These are phyloP conservation scores for Sebastolobus altivelis DNA, from an alignment of 2,797 vertebrate species.

Conservation along the genomic window DNA sequence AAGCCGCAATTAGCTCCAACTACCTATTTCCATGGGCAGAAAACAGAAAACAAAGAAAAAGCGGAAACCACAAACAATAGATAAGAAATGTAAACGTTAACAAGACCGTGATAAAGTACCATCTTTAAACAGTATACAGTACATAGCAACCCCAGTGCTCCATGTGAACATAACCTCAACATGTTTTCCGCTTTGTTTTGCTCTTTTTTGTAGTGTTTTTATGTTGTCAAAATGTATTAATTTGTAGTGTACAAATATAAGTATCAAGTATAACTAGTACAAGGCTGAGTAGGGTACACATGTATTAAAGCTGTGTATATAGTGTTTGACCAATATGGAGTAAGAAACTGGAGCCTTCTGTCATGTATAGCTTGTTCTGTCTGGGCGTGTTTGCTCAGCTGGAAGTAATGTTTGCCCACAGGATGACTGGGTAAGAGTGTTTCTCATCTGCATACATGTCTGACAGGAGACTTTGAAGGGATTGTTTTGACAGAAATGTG, in stretches of 20 bases:
- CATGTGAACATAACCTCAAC: neutral
- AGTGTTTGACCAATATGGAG: constrained; percentile 63
- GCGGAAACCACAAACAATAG: constrained; percentile 23
- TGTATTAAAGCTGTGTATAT: constrained; percentile 47
- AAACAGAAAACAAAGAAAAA: constrained; percentile 18
- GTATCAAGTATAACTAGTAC: neutral
- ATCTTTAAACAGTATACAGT: neutral
- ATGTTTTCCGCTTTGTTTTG: neutral
- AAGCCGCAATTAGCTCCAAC: constrained; percentile 51
- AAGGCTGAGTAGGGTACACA: constrained; percentile 6
- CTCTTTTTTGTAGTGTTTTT: neutral
- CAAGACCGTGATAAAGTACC: constrained; percentile 7
- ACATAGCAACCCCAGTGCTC: neutral
- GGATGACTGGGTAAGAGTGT: constrained; percentile 76
- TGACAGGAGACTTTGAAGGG: constrained; percentile 78
- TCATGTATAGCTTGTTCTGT: constrained; percentile 75
- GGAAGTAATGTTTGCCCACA: constrained; percentile 81
- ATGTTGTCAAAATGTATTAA: neutral
- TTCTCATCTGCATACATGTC: constrained; percentile 80
- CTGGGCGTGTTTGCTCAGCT: constrained; percentile 84
- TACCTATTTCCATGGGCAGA: constrained; percentile 13
- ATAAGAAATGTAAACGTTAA: constrained; percentile 11
- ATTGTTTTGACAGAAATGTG: constrained; percentile 83
- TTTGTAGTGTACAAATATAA: neutral
- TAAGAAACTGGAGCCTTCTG: constrained; percentile 67